A percentile compares a stretch with the other conserved stretches of the same genome.
These are phyloP conservation scores for Hypsibius dujardini DNA, from an alignment of 1,140 invertebrate species.

Conservation along the genomic window DNA sequence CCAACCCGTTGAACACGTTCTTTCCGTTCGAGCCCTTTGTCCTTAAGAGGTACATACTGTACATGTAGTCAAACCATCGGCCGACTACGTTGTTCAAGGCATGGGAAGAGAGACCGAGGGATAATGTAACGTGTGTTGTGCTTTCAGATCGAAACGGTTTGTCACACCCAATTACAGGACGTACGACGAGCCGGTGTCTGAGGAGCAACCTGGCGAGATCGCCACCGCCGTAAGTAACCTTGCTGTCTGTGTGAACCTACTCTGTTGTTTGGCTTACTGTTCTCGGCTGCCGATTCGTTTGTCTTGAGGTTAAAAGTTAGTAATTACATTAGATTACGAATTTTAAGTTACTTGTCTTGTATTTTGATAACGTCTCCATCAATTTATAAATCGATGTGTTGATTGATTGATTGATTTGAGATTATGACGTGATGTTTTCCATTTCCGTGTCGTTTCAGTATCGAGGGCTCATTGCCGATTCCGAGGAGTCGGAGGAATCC, in stretches of 20 bases:
- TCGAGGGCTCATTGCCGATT: conserved; percentile 14
- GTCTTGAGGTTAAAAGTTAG: too few relatives aligned
- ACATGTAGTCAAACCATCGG: not conserved
- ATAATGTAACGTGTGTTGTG: not conserved
- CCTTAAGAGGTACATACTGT: conserved; percentile 40
- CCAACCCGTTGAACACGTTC: conserved; percentile 43
- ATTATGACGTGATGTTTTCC: not conserved
- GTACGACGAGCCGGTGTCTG: not conserved
- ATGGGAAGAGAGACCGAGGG: too few relatives aligned
- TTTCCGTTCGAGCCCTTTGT: conserved; percentile 66
- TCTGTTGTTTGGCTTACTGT: too few relatives aligned
- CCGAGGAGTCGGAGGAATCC: not conserved
- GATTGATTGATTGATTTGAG: not conserved
- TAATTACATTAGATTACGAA: too few relatives aligned
- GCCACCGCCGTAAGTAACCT: too few relatives aligned
- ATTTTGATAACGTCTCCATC: too few relatives aligned
- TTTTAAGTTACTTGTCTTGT: too few relatives aligned
- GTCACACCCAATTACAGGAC: not conserved
- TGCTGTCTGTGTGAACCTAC: too few relatives aligned
- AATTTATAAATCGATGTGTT: too few relatives aligned
- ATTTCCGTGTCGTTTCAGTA: not conserved
- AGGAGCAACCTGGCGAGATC: not conserved
- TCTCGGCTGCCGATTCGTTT: too few relatives aligned
- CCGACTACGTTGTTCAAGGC: too few relatives aligned
- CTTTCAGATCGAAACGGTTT: conserved; percentile 3